Conservation (phyloP, 2,113 vertebrate species). For the Tupaia tana region DNA sequence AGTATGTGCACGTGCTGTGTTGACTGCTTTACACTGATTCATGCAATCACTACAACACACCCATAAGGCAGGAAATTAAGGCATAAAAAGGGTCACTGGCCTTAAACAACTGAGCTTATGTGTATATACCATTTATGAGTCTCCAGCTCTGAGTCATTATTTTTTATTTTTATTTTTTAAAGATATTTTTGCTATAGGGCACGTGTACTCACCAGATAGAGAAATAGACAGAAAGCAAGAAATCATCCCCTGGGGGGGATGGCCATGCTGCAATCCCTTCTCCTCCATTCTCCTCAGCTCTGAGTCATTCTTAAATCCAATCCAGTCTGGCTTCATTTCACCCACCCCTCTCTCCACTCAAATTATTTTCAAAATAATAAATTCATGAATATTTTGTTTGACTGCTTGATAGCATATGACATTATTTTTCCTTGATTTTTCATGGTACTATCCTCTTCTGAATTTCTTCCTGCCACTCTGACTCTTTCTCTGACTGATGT, state of each 20-base stretch:
- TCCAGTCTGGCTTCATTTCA: background rate
- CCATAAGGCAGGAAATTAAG: background rate
- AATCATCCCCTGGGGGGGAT: too few species aligned
- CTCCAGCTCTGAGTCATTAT: background rate
- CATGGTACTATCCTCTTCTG: background rate
- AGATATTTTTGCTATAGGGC: too few species aligned
- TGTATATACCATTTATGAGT: background rate
- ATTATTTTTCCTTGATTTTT: background rate
- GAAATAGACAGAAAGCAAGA: too few species aligned
- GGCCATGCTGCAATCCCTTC: too few species aligned
- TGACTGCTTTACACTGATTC: background rate
- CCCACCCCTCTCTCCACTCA: background rate
- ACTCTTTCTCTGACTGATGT: background rate
- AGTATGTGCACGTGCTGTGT: background rate
- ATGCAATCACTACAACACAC: background rate
- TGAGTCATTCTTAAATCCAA: conserved; percentile 22
- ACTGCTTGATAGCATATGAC: background rate
- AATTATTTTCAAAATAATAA: conserved; percentile 52
- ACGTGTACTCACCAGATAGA: too few species aligned
- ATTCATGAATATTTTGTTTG: conserved; percentile 10
- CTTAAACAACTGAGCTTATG: background rate
- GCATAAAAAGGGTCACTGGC: background rate
- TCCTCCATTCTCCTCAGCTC: background rate
- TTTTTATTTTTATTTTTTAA: too few species aligned
- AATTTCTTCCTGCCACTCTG: background rate